phyloP scores from a whole-genome alignment of 2,113 vertebrate species.

The Apistogramma diplotaenia region DNA sequence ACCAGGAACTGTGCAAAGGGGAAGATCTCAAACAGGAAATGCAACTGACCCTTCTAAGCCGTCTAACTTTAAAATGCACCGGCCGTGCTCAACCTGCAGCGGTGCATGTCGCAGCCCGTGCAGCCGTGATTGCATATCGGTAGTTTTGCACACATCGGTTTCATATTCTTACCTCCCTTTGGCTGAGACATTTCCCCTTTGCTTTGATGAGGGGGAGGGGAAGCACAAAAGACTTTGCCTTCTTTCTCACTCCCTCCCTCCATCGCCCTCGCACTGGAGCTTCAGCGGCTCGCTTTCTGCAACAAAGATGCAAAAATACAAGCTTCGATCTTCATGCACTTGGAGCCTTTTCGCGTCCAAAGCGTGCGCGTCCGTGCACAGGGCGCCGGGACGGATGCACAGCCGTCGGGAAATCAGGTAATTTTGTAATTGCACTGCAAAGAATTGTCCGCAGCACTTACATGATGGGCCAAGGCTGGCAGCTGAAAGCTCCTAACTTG shows the following conservation, averaged over 20 bases:
- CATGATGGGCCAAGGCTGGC: slow-evolving; percentile 92
- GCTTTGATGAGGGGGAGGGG: slow-evolving; percentile 90
- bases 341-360: slow-evolving; percentile 79
- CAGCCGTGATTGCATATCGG: slow-evolving; percentile 80
- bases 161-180: slow-evolving; percentile 87
- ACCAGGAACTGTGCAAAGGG: slow-evolving; percentile 87
- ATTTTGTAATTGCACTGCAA: slow-evolving; percentile 81
- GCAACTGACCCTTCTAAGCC: slow-evolving; percentile 83
- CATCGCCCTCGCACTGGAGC: slow-evolving; percentile 73
- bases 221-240: slow-evolving; percentile 95
- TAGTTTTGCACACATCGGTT: slow-evolving; percentile 75
- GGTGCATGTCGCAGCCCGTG: slow-evolving; percentile 81
- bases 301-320: slow-evolving; percentile 90
- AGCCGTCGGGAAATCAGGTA: slow-evolving; percentile 67
- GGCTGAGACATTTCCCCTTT: slow-evolving; percentile 93
- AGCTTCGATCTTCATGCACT: slow-evolving; percentile 88
- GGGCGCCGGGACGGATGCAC: slow-evolving; percentile 78
- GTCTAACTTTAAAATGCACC: slow-evolving; percentile 87
- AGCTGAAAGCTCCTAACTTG: slow-evolving; percentile 93
- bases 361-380: slow-evolving; percentile 80
- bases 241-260: slow-evolving; percentile 85
- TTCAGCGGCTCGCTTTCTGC: slow-evolving; percentile 85
- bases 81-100: slow-evolving; percentile 76
- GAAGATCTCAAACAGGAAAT: slow-evolving; percentile 90
- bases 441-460: slow-evolving; percentile 86